Base-by-base conservation (phyloP, 2,113 vertebrate species). In the Oryzias curvinotus region DNA sequence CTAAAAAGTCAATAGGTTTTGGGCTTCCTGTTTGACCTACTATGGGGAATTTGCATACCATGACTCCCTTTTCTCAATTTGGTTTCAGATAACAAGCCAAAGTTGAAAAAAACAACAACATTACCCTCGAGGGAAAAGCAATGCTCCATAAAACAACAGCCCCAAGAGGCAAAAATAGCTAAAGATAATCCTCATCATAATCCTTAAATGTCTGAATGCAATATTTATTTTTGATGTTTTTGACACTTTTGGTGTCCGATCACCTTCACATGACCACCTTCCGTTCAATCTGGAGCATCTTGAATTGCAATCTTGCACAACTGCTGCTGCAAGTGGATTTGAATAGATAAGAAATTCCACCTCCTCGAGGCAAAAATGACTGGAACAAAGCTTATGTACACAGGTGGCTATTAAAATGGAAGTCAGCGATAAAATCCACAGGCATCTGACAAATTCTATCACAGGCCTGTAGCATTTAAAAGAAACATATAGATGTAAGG, bases 31-130 rank as follows among this genome's bases (percentile, higher is more conserved):
- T 68, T 73, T 44, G 57, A 50, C 52, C 76, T 70, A 75, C 69
- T 75, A 66, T 41, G 12, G 26, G 12, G 15, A 7, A 85, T 91
- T 91, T 91, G 85, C 89, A 90, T 90, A 83, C 51, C 58, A 65
- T 70, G 64, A 71, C 62, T 88, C 59, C 49, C 61, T 64, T 81
- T 82, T 74, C 77, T 83, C 65, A 78, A 85, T 84, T 87, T 86
- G 78, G 82, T 84, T 83, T 89, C 80, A 85, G 77, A 85, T 87
- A 86, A 78, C 84, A 82, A 75, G 59, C 73, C 63, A 68, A 49
- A 80, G 73, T 76, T 87, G 81, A 30, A 52, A 76, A 77, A 36
- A 36, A 36, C 10, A 36, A 8, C 8, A 36, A 73, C 77, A 74
- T 65, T 64, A 49, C 63, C 82, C 84, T 84, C 41, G 62, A 89